Evolutionary conservation across 2,113 vertebrate genomes (phyloP), one percentile per base, ranked within the genome.

Genomic region (Thalassoma bifasciatum): DNA sequence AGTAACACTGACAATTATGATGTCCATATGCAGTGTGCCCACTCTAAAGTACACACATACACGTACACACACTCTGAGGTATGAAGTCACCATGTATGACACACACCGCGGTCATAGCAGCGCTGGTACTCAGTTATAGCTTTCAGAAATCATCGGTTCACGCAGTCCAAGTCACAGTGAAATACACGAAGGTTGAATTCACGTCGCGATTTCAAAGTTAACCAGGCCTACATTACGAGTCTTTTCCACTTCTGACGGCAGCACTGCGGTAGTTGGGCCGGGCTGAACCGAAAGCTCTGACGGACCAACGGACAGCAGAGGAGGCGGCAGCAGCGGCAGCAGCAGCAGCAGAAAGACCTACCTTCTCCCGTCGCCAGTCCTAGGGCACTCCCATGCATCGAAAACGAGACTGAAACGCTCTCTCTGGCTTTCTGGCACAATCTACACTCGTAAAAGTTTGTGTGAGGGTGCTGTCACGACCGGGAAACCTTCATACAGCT

Each of bases 321-420:
- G 57, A 80, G 69, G 83, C 61, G 53, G 84, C 60, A 56, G 30
- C 30, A 30, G 30, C 30, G 6, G 60, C 59, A 22, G 61, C 60
- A 23, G 59, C 75, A 21, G 67, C n/a, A n/a, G n/a, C n/a, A n/a
- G n/a, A 38, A n/a, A 60, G 26, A 76, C 88, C 81, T 93, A 94
- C 93, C 92, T 91, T 93, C 89, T 90, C 86, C 89, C 85, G 85
- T 92, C 84, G 62, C 83, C 78, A 82, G 76, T 84, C 88, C 89
- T 79, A 71, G 79, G 84, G 59, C 83, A 85, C 92, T 93, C 92
- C 92, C 90, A 88, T 89, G 88, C 88, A 90, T 92, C 80, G 76
- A 92, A 84, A 85, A 85, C 52, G 62, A 68, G 50, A 54, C 53
- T 11, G 38, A 77, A 59, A 77, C 73, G 2, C 77, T 71, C 37